A percentile compares a stretch with the other conserved stretches of the same genome.
These are phyloP conservation scores for Hermetia illucens DNA, from an alignment of 1,140 invertebrate genomes.

Conservation along the genomic window DNA sequence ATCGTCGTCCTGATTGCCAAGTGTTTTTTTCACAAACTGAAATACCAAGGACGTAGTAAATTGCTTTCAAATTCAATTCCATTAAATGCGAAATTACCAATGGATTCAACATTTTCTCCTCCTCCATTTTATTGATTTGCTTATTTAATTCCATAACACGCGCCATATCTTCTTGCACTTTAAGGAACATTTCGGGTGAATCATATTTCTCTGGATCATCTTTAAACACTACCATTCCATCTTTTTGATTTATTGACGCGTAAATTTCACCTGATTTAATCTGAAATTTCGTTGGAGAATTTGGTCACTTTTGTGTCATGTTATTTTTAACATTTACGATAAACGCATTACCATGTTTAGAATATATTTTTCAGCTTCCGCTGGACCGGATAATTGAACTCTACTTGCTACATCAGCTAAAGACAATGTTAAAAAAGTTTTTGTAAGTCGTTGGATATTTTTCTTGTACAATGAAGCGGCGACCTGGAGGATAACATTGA, in stretches of 20 bases:
- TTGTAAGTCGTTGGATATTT: constrained; percentile 92
- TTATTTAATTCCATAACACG: constrained; percentile 75
- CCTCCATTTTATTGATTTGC: constrained; percentile 81
- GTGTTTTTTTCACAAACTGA: constrained; percentile 62
- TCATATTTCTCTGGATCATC: constrained; percentile 94
- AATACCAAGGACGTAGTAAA: constrained; percentile 11
- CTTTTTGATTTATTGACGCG: constrained; percentile 94
- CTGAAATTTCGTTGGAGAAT: constrained; percentile 33
- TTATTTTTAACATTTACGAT: not conserved
- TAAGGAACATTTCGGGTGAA: constrained; percentile 68
- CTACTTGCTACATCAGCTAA: constrained; percentile 84
- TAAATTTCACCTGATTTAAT: constrained; percentile 96
- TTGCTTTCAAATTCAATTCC: constrained; percentile 1
- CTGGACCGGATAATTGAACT: constrained; percentile 67
- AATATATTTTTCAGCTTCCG: constrained; percentile 87
- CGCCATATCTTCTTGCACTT: constrained; percentile 77
- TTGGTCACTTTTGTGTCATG: not conserved
- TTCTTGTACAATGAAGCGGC: constrained; percentile 83
- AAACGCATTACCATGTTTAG: constrained; percentile 70
- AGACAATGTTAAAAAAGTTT: constrained; percentile 92
- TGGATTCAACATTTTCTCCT: constrained; percentile 83
- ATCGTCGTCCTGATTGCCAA: constrained; percentile 50
- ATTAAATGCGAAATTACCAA: constrained; percentile 33
- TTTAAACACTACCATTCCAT: constrained; percentile 94
- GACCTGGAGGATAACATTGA: constrained; percentile 41